Evolutionary conservation across 1,140 invertebrate species (phyloP).

Genomic region (Procambarus virginalis): DNA sequence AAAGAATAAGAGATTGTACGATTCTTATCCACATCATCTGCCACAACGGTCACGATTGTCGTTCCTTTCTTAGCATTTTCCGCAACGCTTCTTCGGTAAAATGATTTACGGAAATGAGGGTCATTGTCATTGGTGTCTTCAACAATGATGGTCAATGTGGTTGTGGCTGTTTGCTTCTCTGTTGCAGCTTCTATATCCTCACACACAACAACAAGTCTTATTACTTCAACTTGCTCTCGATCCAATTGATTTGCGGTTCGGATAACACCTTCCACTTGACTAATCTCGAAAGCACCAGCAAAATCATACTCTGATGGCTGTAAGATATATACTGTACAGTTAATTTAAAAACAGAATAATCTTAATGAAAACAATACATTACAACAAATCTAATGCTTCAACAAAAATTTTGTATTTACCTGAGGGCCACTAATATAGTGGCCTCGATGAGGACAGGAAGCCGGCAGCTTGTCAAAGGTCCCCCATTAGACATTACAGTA

Average conservation of each 20-base stretch:
- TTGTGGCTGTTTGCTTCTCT: conserved; percentile 74
- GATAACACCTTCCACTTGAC: conserved; percentile 83
- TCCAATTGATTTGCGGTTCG: conserved; percentile 82
- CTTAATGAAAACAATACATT: not conserved
- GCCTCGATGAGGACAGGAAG: too few species aligned
- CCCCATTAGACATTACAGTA: too few species aligned
- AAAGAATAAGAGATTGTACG: conserved; percentile 87
- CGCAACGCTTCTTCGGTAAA: conserved; percentile 85
- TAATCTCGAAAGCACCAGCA: conserved; percentile 82
- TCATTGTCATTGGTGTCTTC: conserved; percentile 93
- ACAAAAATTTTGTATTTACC: not conserved
- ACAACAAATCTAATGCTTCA: not conserved
- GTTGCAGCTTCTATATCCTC: conserved; percentile 82
- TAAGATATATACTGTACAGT: conserved; percentile 72
- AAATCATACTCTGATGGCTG: conserved; percentile 84
- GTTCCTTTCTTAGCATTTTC: conserved; percentile 92
- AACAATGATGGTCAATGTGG: conserved; percentile 84
- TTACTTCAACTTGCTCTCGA: conserved; percentile 87
- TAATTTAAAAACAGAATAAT: not conserved
- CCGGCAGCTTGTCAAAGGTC: too few species aligned
- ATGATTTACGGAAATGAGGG: conserved; percentile 86
- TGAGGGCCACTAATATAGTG: too few species aligned
- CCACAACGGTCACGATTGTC: conserved; percentile 85
- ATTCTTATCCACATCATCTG: conserved; percentile 92
- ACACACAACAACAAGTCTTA: conserved; percentile 84